Evolutionary conservation across 53 echinoderm and acorn worm species (phyloP), one percentile per base, ranked within the genome.

Genomic region (Apostichopus leukothele): DNA sequence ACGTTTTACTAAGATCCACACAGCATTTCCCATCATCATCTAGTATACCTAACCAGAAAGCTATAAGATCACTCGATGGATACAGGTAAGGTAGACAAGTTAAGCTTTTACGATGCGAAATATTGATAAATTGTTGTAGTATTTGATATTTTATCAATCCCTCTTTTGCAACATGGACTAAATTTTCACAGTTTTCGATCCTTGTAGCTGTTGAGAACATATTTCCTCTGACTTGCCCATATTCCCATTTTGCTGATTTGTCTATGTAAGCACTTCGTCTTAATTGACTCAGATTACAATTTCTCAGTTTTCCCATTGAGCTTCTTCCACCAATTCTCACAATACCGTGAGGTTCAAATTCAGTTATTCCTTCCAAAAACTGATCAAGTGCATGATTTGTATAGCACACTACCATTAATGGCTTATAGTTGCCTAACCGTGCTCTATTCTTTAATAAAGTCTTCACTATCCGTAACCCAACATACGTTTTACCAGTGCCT

Each of bases 361-460:
- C 19, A 7, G 88, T 39, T 39, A 98, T 91, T 11, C 94, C 94
- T 76, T 93, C 91, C 1, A 98, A 90, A 89, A 95, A 98, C 81
- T 98, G 95, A 89, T 98, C 98, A 12, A 98, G 92, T 19, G 98
- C 94, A 78, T 94, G 95, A 52, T 93, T 94, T 54, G 95, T 95
- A 74, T 95, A 92, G 89, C 95, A 94, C 12, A 98, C 90, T 3
- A 98, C 92, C 16, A 98, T 76, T n/a, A 98, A 83, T 3, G 95
- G 93, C 8, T 83, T 66, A 63, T 5, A 53, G 21, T 52, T 27
- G 52, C 75, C 19, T 86, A 60, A 85, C 16, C 19, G 13, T 19
- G 88, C 52, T 27, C 53, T 87, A 67, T 93, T 90, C 13, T 10
- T 67, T 19, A 93, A 86, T 75, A 96, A 87, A 8, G 93, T 78